Base-by-base conservation (phyloP, 2,888 invertebrate species). In the Clitarchus hookeri region DNA sequence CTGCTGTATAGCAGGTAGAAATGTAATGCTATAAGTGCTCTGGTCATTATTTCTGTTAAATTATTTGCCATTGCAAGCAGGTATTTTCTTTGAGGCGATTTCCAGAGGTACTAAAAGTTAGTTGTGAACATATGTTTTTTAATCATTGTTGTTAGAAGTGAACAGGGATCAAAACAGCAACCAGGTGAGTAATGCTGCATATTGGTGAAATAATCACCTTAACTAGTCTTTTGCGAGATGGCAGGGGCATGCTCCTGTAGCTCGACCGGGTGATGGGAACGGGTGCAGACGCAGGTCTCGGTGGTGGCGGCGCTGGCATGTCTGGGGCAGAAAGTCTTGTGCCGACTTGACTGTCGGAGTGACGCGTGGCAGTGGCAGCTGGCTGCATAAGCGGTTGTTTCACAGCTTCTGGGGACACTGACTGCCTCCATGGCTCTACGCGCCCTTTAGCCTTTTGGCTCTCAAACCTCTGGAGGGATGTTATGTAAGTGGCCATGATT, bases 401-500 rank as follows among this genome's bases (percentile, higher is more conserved):
- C 2, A 65, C 8, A 9, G 65, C 23, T 65, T 65, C 12, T n/a
- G 1, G 65, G n/a, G 65, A n/a, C 19, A 1, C 16, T n/a, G 65
- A 16, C 65, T 65, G 11, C n/a, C n/a, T 93, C 96, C 96, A 97
- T 2, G 96, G 96, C 91, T 96, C 95, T 89, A 93, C 93, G 84
- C 94, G 93, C 0, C 96, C 96, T 85, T 94, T 94, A 54, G 95
- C 90, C 89, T 95, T 95, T 91, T 96, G 96, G 88, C 96, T 94
- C 91, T 96, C 96, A 90, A 96, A 96, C 90, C 96, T 93, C 91
- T 96, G 95, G 90, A 95, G 96, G 44, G 94, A 92, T 44, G 95
- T 94, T 25, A 96, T 95, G 78, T 95, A 94, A 86, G 94, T 93
- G 0, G 96, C 94, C 92, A 96, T 92, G 89, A 95, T 93, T 44